Evolutionary conservation across 2,113 vertebrate species (phyloP).

Genomic region (Salvelinus sp.): DNA sequence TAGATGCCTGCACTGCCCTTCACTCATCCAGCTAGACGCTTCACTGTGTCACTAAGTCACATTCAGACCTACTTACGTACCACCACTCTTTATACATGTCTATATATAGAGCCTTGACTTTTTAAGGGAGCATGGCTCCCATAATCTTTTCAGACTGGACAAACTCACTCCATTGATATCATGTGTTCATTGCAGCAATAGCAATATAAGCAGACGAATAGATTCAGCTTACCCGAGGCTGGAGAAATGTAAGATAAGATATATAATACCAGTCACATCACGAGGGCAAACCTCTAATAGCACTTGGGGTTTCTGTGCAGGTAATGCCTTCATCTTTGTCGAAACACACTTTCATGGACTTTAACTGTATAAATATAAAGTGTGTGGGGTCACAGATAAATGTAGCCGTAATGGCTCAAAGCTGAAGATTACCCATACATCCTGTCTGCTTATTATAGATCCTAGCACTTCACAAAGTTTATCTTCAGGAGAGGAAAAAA

Average conservation of each 20-base stretch:
- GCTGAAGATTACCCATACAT: slow-evolving; percentile 77
- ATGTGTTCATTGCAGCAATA: slow-evolving; percentile 80
- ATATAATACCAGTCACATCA: slow-evolving; percentile 82
- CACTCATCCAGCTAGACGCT: slow-evolving; percentile 14
- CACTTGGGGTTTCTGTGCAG: slow-evolving; percentile 76
- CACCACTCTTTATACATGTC: slow-evolving; percentile 52
- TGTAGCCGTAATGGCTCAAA: slow-evolving; percentile 78
- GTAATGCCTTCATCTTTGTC: slow-evolving; percentile 80
- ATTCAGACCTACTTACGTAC: slow-evolving; percentile 23
- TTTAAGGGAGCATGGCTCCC: slow-evolving; percentile 64
- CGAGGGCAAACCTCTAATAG: slow-evolving; percentile 75
- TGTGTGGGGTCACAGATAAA: slow-evolving; percentile 79
- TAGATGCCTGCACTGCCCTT: slow-evolving; percentile 56
- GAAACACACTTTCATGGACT: slow-evolving; percentile 82
- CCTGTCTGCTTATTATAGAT: slow-evolving; percentile 79
- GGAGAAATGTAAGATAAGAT: slow-evolving; percentile 81
- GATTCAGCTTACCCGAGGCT: slow-evolving; percentile 79
- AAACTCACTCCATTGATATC: slow-evolving; percentile 79
- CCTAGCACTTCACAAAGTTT: slow-evolving; percentile 78
- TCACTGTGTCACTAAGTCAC: slow-evolving; percentile 27
- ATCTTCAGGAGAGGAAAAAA: slow-evolving; percentile 62
- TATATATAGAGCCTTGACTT: slow-evolving; percentile 27
- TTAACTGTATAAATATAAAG: slow-evolving; percentile 77
- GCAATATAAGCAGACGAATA: too few species aligned
- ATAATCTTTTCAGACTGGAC: slow-evolving; percentile 75